Evolutionary conservation across 2,113 vertebrate species (phyloP).

Genomic region (Nycticryphes semicollaris): DNA sequence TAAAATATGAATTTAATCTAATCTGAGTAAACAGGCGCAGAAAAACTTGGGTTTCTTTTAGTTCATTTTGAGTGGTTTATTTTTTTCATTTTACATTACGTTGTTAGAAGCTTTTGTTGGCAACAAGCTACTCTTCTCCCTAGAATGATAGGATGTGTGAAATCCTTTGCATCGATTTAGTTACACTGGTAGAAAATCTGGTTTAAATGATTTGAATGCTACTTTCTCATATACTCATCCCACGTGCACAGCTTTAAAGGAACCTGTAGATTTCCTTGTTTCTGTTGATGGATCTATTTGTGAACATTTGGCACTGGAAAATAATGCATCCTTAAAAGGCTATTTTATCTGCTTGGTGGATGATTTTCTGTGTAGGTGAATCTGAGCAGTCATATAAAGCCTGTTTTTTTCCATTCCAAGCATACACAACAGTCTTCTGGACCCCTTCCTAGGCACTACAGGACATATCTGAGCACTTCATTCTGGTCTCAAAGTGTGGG

Average conservation of each 20-base stretch:
- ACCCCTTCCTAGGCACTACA: neutral
- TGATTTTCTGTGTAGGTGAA: neutral
- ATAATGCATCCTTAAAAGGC: neutral
- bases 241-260: neutral
- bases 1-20: neutral
- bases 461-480: neutral
- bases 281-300: neutral
- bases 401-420: neutral
- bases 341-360: neutral
- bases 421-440: neutral
- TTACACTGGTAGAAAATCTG: neutral
- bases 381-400: neutral
- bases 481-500: neutral
- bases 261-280: neutral
- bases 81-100: neutral
- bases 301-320: neutral
- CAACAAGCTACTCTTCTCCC: neutral
- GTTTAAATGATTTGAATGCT: neutral
- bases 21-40: neutral
- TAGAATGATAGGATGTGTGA: neutral
- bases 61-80: neutral
- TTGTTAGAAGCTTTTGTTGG: neutral
- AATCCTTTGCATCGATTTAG: neutral
- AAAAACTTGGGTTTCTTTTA: neutral
- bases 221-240: neutral